Conservation (phyloP, 2,113 vertebrate genomes). For the Hippopotamus amphibius region DNA sequence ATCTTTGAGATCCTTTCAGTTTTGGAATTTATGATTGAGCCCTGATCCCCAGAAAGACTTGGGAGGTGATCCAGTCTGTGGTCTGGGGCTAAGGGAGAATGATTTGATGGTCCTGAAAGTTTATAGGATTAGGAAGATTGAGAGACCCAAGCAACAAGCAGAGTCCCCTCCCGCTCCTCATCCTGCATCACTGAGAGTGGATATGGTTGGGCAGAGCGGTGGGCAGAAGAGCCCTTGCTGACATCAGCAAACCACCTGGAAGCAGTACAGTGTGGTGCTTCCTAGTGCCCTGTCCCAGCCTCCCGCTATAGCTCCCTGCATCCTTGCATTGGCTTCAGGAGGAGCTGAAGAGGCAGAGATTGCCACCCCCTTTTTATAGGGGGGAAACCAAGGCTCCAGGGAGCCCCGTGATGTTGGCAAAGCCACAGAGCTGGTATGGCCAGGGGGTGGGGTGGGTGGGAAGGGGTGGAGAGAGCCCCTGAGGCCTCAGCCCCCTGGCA, state of each 20-base stretch:
- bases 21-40: background rate
- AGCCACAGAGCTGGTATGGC: background rate
- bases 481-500: background rate
- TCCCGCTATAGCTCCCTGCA: background rate
- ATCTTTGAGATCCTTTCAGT: background rate
- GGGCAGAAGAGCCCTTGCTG: background rate
- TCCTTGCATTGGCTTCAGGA: background rate
- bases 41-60: background rate
- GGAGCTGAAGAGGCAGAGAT: background rate
- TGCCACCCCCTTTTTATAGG: background rate
- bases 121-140: background rate
- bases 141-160: background rate
- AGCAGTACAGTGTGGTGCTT: accelerated
- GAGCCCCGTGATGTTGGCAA: background rate
- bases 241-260: background rate
- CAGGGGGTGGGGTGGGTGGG: background rate
- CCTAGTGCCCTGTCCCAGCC: background rate
- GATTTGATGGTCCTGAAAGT: background rate
- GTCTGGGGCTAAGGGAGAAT: background rate
- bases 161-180: background rate
- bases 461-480: background rate
- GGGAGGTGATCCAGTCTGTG: background rate
- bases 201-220: background rate
- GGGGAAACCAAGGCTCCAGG: background rate
- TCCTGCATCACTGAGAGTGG: background rate